Conservation (phyloP, 2,797 vertebrate species). For the Myiotriccus ornatus region DNA sequence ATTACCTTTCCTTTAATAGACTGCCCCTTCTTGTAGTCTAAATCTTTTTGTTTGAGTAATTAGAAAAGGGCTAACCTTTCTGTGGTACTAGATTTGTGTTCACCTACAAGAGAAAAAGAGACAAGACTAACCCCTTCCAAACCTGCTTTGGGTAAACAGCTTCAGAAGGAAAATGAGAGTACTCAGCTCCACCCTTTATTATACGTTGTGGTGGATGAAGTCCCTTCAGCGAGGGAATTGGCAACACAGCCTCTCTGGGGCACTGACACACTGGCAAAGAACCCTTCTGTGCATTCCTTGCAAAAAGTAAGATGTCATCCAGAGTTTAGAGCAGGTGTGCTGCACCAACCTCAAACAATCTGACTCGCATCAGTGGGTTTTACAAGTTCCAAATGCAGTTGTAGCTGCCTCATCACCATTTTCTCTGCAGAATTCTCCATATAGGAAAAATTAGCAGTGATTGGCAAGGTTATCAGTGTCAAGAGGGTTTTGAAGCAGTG, state of each 20-base stretch:
- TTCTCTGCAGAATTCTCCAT: neutral
- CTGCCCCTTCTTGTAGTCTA: neutral
- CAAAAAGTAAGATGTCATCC: neutral
- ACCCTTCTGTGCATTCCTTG: neutral
- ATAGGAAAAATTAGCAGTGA: neutral
- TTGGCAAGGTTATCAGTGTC: neutral
- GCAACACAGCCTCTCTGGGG: neutral
- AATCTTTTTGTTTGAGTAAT: neutral
- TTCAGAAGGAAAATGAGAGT: neutral
- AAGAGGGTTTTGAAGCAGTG: neutral
- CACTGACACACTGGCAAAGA: neutral
- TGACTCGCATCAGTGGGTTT: neutral
- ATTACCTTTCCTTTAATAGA: conserved; percentile 11
- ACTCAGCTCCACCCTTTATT: neutral
- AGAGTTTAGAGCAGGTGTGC: neutral
- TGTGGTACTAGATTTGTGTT: neutral
- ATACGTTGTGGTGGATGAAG: neutral
- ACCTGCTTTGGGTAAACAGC: neutral
- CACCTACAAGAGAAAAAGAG: neutral
- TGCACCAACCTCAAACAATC: neutral
- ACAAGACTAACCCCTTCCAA: neutral
- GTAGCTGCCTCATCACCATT: neutral
- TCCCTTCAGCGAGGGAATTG: neutral
- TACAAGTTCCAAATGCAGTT: neutral
- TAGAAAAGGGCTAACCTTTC: neutral